phyloP scores from a whole-genome alignment of 2,797 vertebrate genomes.

The Chiroxiphia lanceolata region DNA sequence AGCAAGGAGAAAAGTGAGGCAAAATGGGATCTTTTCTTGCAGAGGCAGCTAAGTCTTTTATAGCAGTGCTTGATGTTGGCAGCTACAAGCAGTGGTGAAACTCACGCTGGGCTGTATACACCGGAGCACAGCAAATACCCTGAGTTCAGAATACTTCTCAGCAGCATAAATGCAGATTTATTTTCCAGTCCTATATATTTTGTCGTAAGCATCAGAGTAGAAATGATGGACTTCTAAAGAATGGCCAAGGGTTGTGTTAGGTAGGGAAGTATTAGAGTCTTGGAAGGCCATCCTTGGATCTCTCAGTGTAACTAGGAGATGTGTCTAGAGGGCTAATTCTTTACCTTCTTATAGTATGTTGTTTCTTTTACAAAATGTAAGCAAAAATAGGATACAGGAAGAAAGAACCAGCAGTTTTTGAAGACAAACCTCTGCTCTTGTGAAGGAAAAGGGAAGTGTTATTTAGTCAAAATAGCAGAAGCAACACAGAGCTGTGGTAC shows the following conservation, averaged over 20 bases:
- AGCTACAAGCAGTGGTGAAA: neutral
- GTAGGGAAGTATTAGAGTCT: neutral
- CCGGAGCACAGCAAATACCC: neutral
- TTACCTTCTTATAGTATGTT: neutral
- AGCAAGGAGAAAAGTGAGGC: neutral
- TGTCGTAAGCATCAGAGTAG: neutral
- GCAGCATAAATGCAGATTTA: neutral
- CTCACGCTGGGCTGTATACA: neutral
- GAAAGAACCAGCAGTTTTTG: neutral
- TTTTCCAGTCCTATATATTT: neutral
- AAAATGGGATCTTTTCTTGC: neutral
- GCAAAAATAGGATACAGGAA: neutral
- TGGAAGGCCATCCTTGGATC: neutral
- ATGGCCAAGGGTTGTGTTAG: neutral
- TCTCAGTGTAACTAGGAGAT: neutral
- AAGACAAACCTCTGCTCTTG: neutral
- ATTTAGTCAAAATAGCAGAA: neutral
- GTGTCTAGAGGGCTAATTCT: neutral
- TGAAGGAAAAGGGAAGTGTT: neutral
- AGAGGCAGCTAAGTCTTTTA: neutral
- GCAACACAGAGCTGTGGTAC: neutral
- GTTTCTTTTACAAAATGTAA: neutral
- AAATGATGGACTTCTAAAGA: neutral
- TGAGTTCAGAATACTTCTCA: neutral
- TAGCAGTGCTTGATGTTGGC: neutral